Evolutionary conservation across 2,888 invertebrate species (phyloP).

Genomic region (Drosophila monieri): DNA sequence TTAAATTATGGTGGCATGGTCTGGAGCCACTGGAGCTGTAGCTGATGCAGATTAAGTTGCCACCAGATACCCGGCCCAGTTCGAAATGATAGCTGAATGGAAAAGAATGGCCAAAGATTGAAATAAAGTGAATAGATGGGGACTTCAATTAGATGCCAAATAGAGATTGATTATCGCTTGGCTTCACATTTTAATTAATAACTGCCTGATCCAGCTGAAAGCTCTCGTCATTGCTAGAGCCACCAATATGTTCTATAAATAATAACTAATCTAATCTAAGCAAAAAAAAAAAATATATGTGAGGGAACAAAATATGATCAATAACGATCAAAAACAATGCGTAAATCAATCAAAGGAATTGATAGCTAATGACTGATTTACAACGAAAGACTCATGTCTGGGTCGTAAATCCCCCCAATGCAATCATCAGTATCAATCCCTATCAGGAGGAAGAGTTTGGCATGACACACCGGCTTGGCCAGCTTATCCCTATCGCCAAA

Average conservation of each 20-base stretch:
- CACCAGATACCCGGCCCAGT: background rate
- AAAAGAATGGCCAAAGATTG: background rate
- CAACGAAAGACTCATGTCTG: constrained; percentile 35
- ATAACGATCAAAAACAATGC: constrained; percentile 54
- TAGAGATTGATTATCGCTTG: background rate
- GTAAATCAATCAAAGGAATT: constrained; percentile 66
- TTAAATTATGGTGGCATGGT: constrained; percentile 61
- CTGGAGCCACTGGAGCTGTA: background rate
- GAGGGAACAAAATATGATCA: constrained; percentile 56
- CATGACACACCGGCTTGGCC: constrained; percentile 29
- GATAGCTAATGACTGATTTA: constrained; percentile 72
- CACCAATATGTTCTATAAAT: constrained; percentile 34
- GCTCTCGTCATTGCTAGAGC: background rate
- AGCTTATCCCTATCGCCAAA: constrained; percentile 19
- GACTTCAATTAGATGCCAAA: background rate
- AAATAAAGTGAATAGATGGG: background rate
- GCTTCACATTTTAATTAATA: background rate
- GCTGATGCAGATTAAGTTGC: constrained; percentile 32
- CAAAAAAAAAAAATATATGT: background rate
- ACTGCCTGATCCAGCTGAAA: constrained; percentile 19
- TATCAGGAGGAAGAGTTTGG: constrained; percentile 34
- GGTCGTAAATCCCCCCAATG: constrained; percentile 34
- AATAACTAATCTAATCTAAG: constrained; percentile 30
- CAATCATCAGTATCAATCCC: constrained; percentile 26
- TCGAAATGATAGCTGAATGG: constrained; percentile 5